These are phyloP conservation scores for Notamacropus eugenii DNA, from an alignment of 2,797 vertebrate genomes.

Conservation along the genomic window DNA sequence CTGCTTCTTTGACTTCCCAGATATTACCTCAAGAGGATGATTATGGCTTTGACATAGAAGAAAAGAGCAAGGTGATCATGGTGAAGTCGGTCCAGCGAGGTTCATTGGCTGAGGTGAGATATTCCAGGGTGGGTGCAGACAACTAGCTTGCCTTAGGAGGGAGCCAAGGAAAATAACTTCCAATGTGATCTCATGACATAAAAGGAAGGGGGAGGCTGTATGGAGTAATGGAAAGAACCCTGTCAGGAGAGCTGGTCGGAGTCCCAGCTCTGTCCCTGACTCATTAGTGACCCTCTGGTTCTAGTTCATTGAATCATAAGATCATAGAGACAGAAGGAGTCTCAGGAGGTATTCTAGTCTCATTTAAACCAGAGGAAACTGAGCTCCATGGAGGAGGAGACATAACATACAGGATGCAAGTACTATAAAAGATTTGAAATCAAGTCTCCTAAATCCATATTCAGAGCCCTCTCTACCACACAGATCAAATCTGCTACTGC, in stretches of 20 bases:
- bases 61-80: constrained; percentile 96
- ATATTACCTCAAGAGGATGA: constrained; percentile 96
- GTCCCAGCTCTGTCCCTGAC: neutral
- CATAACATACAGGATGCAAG: neutral
- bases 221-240: neutral
- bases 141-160: neutral
- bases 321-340: neutral
- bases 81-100: constrained; percentile 95
- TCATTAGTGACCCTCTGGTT: neutral
- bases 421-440: neutral
- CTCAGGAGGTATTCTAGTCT: neutral
- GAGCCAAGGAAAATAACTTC: neutral
- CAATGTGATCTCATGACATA: neutral
- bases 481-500: neutral
- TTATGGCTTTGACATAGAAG: constrained; percentile 98
- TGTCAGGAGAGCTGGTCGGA: neutral
- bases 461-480: neutral
- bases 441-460: neutral
- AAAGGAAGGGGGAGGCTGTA: neutral
- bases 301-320: neutral
- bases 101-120: constrained; percentile 95
- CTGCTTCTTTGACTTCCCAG: constrained; percentile 80
- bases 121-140: rapidly evolving
- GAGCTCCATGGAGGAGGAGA: neutral
- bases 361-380: neutral